A percentile compares a stretch with the other conserved stretches of the same genome.
These are phyloP conservation scores for Stomatorhinus ivindoensis DNA, from an alignment of 2,113 vertebrate species.

Conservation along the genomic window DNA sequence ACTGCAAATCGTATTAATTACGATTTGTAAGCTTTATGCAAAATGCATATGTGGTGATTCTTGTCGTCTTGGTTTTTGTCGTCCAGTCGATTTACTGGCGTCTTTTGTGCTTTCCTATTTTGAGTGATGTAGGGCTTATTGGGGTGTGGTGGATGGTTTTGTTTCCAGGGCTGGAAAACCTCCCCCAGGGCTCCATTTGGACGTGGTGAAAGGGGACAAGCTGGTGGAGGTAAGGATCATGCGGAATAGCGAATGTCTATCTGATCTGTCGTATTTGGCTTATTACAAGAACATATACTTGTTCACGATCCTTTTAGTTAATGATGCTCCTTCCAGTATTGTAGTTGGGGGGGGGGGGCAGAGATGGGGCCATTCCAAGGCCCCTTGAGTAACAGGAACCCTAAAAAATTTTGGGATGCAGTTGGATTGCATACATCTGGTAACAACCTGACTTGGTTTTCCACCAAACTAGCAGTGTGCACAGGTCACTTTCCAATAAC, in stretches of 20 bases:
- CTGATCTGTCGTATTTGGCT: neutral
- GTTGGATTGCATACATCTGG: neutral
- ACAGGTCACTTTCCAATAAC: neutral
- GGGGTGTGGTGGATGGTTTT: neutral
- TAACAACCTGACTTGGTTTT: neutral
- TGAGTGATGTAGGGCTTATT: neutral
- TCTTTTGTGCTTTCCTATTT: neutral
- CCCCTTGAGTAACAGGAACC: neutral
- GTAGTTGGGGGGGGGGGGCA: neutral
- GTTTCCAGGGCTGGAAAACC: constrained; percentile 91
- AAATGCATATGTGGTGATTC: neutral
- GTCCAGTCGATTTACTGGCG: neutral
- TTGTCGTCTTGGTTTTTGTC: neutral
- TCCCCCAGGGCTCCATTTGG: constrained; percentile 89
- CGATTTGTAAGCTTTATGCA: neutral
- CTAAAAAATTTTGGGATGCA: neutral
- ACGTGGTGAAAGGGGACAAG: constrained; percentile 98
- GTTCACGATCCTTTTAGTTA: neutral
- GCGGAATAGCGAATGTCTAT: neutral
- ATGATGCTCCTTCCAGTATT: neutral
- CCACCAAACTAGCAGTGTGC: neutral
- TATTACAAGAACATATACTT: neutral
- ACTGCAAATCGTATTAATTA: neutral
- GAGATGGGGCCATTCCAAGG: neutral
- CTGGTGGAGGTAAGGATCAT: constrained; percentile 81